Evolutionary conservation across 64 coral and sea anemone genomes (phyloP), one percentile per base, ranked within the genome.

Genomic region (Pocillopora verrucosa): DNA sequence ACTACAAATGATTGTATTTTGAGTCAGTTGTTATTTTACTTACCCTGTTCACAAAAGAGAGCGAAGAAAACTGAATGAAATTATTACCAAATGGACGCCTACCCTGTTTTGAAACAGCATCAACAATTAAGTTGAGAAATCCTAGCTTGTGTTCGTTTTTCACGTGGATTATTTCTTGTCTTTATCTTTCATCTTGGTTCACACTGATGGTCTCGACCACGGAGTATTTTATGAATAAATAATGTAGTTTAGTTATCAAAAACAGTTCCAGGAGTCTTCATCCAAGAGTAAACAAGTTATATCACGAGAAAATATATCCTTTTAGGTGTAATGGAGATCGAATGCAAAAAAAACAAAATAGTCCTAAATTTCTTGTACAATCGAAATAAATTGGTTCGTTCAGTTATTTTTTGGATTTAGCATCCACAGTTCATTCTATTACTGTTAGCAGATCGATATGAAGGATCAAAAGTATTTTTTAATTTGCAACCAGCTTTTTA

Each of bases 401-500:
- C 22, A 70, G 20, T 11, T 20, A 22, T 22, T 70, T 20, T 70
- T 30, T 70, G 19, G 25, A 5, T 70, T 22, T 20, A 7, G 16
- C 61, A 70, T 24, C 67, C 20, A 70, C 11, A 70, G 25, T 70
- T 0, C 9, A 70, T 11, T 11, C 4, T 3, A 26, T 24, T 11
- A 24, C 30, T 11, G 22, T 7, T 70, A 11, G 5, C 5, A 24
- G 20, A 25, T 70, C 11, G 25, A 11, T 11, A 9, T 70, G 10
- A 24, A 51, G 41, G 41, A 51, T 7, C 41, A 51, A 51, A 3
- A 7, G 7, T 11, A 84, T 68, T 56, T 68, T 22, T 20, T 16
- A 36, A 16, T 84, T 84, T 30, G 16, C 22, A 68, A 84, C 80
- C 80, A 61, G 80, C 36, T 84, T 69, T 84, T 84, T 16, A 84